These are phyloP conservation scores for Limulus polyphemus DNA, from an alignment of 2,888 invertebrate genomes.

Conservation along the genomic window DNA sequence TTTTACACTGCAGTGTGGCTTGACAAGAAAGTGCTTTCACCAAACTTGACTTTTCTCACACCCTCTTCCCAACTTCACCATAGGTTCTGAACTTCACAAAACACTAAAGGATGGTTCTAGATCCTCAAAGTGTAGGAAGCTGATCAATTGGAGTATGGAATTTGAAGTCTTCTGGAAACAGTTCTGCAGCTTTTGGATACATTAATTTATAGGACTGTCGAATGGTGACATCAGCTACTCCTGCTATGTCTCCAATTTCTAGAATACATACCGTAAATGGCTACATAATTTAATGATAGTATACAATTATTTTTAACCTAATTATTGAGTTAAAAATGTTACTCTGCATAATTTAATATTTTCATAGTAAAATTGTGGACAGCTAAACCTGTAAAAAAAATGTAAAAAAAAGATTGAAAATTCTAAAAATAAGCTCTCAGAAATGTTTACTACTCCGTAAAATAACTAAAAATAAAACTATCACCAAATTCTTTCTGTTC, in stretches of 20 bases:
- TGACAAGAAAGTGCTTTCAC: no score
- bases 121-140: conserved; percentile 47
- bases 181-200: conserved; percentile 79
- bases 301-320: neutral
- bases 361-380: neutral
- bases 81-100: no score
- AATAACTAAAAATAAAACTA: no score
- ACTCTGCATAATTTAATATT: neutral
- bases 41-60: no score
- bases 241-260: conserved; percentile 96
- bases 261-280: conserved; percentile 15
- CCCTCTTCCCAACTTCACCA: no score
- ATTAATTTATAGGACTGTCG: conserved; percentile 93
- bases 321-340: conserved; percentile 3
- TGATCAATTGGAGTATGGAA: conserved; percentile 89
- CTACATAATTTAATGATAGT: neutral
- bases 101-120: no score
- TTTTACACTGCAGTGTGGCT: no score
- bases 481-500: no score
- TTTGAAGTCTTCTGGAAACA: conserved; percentile 94
- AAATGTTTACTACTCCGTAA: no score
- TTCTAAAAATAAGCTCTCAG: no score
- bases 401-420: neutral
- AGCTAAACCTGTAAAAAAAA: conserved; percentile 2
- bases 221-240: conserved; percentile 96